phyloP scores from a whole-genome alignment of 1,140 invertebrate genomes.

The Cataglyphis hispanica region DNA sequence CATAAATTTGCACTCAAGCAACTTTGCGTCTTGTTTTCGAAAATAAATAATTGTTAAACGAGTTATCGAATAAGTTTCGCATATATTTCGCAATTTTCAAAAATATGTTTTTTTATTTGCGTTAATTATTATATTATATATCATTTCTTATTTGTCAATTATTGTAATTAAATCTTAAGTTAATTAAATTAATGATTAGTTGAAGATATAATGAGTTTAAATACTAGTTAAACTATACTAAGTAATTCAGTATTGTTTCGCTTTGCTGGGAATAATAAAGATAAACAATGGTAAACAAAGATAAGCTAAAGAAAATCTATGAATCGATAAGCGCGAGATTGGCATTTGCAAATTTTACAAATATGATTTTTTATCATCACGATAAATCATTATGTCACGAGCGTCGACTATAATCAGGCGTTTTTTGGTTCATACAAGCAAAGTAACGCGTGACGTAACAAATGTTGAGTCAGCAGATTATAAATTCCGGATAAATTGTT shows the following conservation, averaged over 20 bases:
- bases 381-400: not conserved
- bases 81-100: not conserved
- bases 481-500: not conserved
- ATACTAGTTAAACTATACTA: not conserved
- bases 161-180: not conserved
- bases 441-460: constrained; percentile 4
- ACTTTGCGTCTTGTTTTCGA: not conserved
- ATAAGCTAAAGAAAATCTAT: not conserved
- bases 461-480: constrained; percentile 26
- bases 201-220: not conserved
- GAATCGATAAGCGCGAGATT: constrained; percentile 20
- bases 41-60: constrained; percentile 17
- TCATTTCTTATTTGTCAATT: not conserved
- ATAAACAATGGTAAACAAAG: not conserved
- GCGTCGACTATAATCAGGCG: not conserved
- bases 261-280: not conserved
- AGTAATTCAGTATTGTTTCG: not conserved
- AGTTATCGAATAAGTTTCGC: constrained; percentile 8
- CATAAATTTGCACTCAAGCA: constrained; percentile 40
- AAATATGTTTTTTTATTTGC: not conserved
- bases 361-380: constrained; percentile 10
- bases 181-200: constrained; percentile 3
- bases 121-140: too few relatives aligned
- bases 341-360: not conserved
- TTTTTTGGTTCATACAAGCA: not conserved